These are phyloP conservation scores for Hypselothyrea guttata DNA, from an alignment of 2,888 invertebrate genomes.

Conservation along the genomic window DNA sequence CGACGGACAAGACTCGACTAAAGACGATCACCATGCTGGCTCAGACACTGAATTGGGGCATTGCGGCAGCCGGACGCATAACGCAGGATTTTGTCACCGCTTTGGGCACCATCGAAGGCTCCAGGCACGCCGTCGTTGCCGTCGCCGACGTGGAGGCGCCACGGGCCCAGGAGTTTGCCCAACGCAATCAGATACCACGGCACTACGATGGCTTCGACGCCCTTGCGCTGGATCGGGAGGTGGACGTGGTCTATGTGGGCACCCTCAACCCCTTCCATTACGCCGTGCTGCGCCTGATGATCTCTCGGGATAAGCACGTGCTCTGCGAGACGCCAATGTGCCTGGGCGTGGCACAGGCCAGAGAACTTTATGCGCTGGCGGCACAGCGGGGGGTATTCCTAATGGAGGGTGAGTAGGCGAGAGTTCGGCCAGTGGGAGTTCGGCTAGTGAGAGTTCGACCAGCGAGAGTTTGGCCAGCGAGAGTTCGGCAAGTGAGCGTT, in stretches of 20 bases:
- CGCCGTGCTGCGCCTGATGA: conserved; percentile 87
- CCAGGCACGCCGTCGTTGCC: conserved; percentile 84
- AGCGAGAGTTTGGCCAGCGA: too few relatives aligned
- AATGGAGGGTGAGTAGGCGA: conserved; percentile 87
- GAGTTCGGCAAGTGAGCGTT: too few relatives aligned
- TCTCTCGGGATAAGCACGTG: conserved; percentile 92
- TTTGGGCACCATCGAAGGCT: conserved; percentile 86
- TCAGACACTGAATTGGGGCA: conserved; percentile 86
- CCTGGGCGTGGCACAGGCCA: conserved; percentile 88
- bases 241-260: conserved; percentile 94
- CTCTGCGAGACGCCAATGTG: conserved; percentile 95
- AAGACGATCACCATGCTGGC: conserved; percentile 38
- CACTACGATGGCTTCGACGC: conserved; percentile 90
- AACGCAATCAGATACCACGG: conserved; percentile 87
- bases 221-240: conserved; percentile 87
- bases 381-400: conserved; percentile 88
- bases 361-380: conserved; percentile 87
- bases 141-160: conserved; percentile 89
- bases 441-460: too few relatives aligned
- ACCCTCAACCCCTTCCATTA: conserved; percentile 89
- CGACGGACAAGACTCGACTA: conserved; percentile 19
- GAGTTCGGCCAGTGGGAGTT: too few relatives aligned
- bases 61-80: conserved; percentile 92
- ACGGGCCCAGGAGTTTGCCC: conserved; percentile 89
- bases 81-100: conserved; percentile 92